Conservation (phyloP, 53 echinoderm and acorn worm species). For the Luidia sarsii region DNA sequence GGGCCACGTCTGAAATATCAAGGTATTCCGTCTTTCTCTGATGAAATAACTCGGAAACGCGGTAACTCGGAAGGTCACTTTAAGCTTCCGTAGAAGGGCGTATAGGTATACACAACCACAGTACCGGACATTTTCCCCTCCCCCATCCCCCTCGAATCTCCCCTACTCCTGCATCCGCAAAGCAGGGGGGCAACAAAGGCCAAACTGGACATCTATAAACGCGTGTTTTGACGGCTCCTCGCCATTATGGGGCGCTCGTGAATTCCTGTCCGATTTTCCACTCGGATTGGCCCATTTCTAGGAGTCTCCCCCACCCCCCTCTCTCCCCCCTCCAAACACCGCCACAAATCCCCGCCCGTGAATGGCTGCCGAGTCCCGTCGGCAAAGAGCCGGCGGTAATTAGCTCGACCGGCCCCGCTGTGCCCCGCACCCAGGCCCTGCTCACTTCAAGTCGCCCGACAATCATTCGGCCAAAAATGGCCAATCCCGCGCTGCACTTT, state of each 20-base stretch:
- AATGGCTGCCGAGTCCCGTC: too few relatives aligned
- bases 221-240: constrained; percentile 31
- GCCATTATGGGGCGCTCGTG: background rate
- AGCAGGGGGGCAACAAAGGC: background rate
- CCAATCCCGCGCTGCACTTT: background rate
- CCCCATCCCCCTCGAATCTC: too few relatives aligned
- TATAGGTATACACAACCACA: too few relatives aligned
- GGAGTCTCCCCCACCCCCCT: background rate
- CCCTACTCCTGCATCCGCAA: too few relatives aligned
- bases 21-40: too few relatives aligned
- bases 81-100: too few relatives aligned
- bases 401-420: constrained; percentile 13
- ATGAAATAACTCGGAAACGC: too few relatives aligned
- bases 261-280: constrained; percentile 43
- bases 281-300: constrained; percentile 2
- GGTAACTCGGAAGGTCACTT: too few relatives aligned
- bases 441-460: constrained; percentile 24
- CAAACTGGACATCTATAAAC: background rate
- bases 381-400: constrained; percentile 23
- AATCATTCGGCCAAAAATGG: constrained; percentile 15
- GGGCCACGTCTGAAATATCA: too few relatives aligned
- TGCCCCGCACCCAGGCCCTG: constrained; percentile 17
- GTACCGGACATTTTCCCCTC: too few relatives aligned
- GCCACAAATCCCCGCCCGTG: too few relatives aligned
- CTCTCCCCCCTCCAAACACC: too few relatives aligned